These are phyloP conservation scores for Carpatolechia fugitivella DNA, from an alignment of 2,888 invertebrate species.

Conservation along the genomic window DNA sequence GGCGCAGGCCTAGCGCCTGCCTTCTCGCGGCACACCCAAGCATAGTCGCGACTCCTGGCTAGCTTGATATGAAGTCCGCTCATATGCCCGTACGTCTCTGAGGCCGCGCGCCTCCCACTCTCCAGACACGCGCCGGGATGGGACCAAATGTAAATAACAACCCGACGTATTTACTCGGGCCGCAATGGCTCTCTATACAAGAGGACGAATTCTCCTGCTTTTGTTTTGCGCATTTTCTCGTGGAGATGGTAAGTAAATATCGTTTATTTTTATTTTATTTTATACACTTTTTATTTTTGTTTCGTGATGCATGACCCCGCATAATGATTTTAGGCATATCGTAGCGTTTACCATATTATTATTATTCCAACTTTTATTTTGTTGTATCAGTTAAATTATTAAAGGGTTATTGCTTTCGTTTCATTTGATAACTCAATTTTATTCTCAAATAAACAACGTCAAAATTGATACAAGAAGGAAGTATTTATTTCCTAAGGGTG, in stretches of 20 bases:
- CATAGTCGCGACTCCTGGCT: too few species aligned
- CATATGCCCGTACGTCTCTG: conserved; percentile 17
- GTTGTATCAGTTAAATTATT: too few species aligned
- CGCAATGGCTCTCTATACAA: conserved; percentile 67
- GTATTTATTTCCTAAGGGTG: neutral
- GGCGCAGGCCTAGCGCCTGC: conserved; percentile 27
- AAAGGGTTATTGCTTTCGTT: too few species aligned
- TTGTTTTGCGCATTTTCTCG: conserved; percentile 55
- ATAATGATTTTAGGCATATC: conserved; percentile 6
- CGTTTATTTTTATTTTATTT: conserved; percentile 42
- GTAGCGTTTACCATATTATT: too few species aligned
- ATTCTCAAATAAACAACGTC: neutral
- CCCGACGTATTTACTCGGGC: conserved; percentile 56
- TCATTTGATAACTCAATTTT: too few species aligned
- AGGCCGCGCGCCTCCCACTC: conserved; percentile 28
- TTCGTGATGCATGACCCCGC: conserved; percentile 41
- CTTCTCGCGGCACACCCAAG: too few species aligned
- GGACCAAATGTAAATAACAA: conserved; percentile 58
- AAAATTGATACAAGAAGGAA: neutral
- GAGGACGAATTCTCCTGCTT: conserved; percentile 53
- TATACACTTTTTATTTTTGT: conserved; percentile 38
- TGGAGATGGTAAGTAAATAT: conserved; percentile 65
- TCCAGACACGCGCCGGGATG: conserved; percentile 51
- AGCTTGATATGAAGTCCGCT: conserved; percentile 18
- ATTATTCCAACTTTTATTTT: too few species aligned